Conservation (phyloP, 2,797 vertebrate species). For the Pyrocephalus nanus region DNA sequence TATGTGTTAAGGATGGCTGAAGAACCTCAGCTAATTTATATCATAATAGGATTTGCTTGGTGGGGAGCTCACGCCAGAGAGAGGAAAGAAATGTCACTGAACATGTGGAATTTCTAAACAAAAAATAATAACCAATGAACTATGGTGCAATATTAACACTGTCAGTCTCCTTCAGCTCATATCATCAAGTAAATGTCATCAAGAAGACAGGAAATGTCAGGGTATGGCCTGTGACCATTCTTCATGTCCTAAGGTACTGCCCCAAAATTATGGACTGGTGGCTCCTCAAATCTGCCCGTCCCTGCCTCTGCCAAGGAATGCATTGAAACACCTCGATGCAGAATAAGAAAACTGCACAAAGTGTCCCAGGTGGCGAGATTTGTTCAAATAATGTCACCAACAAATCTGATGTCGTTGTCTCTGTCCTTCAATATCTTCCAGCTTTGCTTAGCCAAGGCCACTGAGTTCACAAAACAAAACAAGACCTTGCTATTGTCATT, state of each 20-base stretch:
- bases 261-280: not conserved
- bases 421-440: not conserved
- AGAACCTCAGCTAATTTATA: not conserved
- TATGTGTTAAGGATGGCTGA: not conserved
- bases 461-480: not conserved
- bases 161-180: not conserved
- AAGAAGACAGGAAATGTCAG: not conserved
- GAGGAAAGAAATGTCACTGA: constrained; percentile 11
- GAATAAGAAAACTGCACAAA: not conserved
- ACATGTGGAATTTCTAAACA: not conserved
- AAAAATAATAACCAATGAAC: not conserved
- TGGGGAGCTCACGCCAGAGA: not conserved
- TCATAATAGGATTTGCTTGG: not conserved
- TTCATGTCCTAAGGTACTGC: not conserved
- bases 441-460: not conserved
- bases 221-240: not conserved
- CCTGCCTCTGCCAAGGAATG: not conserved
- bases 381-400: not conserved
- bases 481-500: not conserved
- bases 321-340: not conserved
- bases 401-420: not conserved
- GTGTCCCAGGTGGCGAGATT: not conserved
- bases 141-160: not conserved
- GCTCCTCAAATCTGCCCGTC: not conserved
- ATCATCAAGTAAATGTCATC: not conserved